phyloP scores from a whole-genome alignment of 2,797 vertebrate genomes.

The Melanotaenia nigrans region DNA sequence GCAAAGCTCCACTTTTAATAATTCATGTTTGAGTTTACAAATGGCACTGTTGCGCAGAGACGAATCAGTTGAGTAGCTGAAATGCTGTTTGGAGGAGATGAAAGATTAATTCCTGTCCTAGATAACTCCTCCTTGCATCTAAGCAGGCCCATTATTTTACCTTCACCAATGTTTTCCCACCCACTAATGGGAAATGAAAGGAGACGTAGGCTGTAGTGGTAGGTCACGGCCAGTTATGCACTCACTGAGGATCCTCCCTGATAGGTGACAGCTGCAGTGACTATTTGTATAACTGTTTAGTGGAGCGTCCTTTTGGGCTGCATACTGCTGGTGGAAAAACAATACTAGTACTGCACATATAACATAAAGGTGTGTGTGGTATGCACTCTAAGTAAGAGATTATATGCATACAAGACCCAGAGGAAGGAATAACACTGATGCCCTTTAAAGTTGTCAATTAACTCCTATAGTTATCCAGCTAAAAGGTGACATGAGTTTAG shows the following conservation, averaged over 20 bases:
- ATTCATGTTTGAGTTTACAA: conserved; percentile 83
- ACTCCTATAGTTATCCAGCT: no score
- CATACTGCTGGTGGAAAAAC: conserved; percentile 64
- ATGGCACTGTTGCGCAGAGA: conserved; percentile 78
- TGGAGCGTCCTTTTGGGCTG: conserved; percentile 63
- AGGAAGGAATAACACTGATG: no score
- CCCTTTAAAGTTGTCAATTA: no score
- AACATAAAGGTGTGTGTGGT: conserved; percentile 27
- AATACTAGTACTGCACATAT: conserved; percentile 47
- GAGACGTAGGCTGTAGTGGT: conserved; percentile 54
- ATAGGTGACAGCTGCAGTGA: conserved; percentile 78
- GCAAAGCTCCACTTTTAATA: conserved; percentile 79
- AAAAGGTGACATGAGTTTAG: no score
- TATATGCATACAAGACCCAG: background rate
- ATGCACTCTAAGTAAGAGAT: background rate
- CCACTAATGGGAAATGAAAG: conserved; percentile 75
- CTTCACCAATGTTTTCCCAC: conserved; percentile 54
- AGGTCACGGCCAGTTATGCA: conserved; percentile 71
- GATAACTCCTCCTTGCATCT: conserved; percentile 77
- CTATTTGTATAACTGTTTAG: conserved; percentile 64
- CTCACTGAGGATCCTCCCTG: conserved; percentile 69
- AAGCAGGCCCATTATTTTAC: conserved; percentile 78
- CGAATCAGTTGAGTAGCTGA: conserved; percentile 74
- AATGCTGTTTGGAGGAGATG: conserved; percentile 82
- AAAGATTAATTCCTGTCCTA: conserved; percentile 85